Evolutionary conservation across 2,797 vertebrate species (phyloP), one percentile per base, ranked within the genome.

Genomic region (Halcyon smyrnensis): DNA sequence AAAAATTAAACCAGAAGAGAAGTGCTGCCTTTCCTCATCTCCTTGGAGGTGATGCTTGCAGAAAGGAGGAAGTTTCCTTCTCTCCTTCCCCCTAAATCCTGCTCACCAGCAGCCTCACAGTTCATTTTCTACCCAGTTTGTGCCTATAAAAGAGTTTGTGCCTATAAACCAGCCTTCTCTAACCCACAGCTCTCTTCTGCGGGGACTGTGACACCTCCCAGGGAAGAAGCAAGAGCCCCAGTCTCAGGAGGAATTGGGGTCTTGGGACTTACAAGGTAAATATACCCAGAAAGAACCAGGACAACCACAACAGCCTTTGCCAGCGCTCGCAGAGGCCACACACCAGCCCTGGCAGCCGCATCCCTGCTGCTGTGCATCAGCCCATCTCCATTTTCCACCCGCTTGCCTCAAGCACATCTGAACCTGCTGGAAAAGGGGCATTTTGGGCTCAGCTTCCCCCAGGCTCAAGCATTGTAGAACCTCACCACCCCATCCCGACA

Each of bases 401-500:
- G 2, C 12, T 5, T 37, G 43, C 25, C 73, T 8, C 53, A 78
- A n/a, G 10, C 18, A 27, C 63, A 71, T 25, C 78, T 62, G 18
- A 63, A 0, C 3, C 53, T 60, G 12, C 54, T 2, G 1, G 17
- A 8, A 75, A 86, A 57, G 34, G 25, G 56, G 20, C 32, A 15
- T 45, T 84, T 60, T 12, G 51, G 59, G 41, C 28, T 82, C 36
- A 25, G 45, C 20, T 51, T 16, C 18, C 45, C 9, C 9, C 5
- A 1, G n/a, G 24, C n/a, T 71, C 2, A 0, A 24, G 34, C 36
- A 54, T 23, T 0, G 4, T 46, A 46, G 2, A 2, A 15, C 23
- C 36, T 8, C 56, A 37, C 11, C 32, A 20, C 23, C 45, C 39
- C 37, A 45, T 20, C 37, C 73, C 0, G 0, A 45, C 34, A 37